A percentile compares a stretch with the other conserved stretches of the same genome.
Conservation (phyloP, 2,113 vertebrate genomes). For the Sinocyclocheilus anshuiensis region DNA sequence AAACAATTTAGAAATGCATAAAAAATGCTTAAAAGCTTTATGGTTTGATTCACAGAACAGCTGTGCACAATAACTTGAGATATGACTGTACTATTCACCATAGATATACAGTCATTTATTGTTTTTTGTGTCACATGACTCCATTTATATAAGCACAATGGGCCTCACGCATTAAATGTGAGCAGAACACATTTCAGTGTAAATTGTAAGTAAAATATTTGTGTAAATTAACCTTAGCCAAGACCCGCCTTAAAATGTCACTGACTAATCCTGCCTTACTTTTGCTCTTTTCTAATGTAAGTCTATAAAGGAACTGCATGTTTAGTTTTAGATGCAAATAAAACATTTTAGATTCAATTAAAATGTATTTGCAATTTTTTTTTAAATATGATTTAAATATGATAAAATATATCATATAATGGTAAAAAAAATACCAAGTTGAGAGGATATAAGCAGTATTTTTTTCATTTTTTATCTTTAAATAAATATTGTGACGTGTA, state of each 20-base stretch:
- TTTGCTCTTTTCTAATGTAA: neutral
- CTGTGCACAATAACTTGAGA: neutral
- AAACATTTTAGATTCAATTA: no score
- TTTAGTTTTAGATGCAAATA: neutral
- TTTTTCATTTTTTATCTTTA: neutral
- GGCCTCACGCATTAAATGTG: neutral
- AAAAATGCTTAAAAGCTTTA: neutral
- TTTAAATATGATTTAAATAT: neutral
- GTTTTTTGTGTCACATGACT: no score
- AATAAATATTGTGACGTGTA: neutral
- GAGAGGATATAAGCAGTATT: neutral
- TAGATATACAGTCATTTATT: neutral
- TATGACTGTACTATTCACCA: neutral
- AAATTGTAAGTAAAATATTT: no score
- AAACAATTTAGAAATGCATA: neutral
- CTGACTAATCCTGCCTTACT: neutral
- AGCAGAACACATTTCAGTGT: neutral
- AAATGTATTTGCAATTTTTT: no score
- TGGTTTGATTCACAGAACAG: constrained; percentile 4
- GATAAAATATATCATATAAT: no score
- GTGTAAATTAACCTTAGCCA: neutral
- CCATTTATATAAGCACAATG: neutral
- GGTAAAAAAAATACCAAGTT: neutral
- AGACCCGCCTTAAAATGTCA: neutral
- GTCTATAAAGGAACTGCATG: neutral